Base-by-base conservation (phyloP, 2,797 vertebrate species). In the Rhinoraja longicauda region DNA sequence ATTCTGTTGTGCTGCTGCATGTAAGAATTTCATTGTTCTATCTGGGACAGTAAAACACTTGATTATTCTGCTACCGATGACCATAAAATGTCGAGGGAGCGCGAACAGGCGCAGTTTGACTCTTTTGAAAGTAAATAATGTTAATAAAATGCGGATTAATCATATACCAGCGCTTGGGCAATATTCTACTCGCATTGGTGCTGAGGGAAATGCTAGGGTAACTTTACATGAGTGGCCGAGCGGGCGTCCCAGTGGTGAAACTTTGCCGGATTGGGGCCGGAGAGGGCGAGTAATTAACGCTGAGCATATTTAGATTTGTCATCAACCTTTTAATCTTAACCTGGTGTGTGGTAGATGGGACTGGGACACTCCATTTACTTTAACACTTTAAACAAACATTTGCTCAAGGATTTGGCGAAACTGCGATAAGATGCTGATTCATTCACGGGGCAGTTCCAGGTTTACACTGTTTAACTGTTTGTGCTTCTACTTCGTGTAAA, bases 331-430 rank as follows among this genome's bases (percentile, higher is more conserved):
- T 91, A 53, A 91, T 72, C 90, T 29, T 73, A 67, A 17, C 36
- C 67, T 45, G 90, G 45, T 70, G n/a, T 91, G 39, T 91, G 45
- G 67, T 24, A 53, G 67, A 32, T 91, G 19, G 67, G 67, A 53
- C 67, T 91, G 19, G 67, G 90, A 73, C 36, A 73, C 32, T 39
- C 26, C 36, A 91, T 91, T 91, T 91, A 29, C 36, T 91, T 32
- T 91, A 73, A 91, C 67, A 73, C 67, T 73, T 91, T 91, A 53
- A 91, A 91, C 67, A 91, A 91, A 91, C 36, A 91, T 91, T 91
- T 91, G 67, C 90, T 91, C 36, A 91, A 91, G 70, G 90, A 39
- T 91, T 91, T 45, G 91, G 72, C 39, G 4, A 67, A 91, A 26
- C 36, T 72, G 36, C 8, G 67, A 91, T 72, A 91, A 91, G 67